Conservation (phyloP, 2,113 vertebrate species). For the Lophura nycthemera region DNA sequence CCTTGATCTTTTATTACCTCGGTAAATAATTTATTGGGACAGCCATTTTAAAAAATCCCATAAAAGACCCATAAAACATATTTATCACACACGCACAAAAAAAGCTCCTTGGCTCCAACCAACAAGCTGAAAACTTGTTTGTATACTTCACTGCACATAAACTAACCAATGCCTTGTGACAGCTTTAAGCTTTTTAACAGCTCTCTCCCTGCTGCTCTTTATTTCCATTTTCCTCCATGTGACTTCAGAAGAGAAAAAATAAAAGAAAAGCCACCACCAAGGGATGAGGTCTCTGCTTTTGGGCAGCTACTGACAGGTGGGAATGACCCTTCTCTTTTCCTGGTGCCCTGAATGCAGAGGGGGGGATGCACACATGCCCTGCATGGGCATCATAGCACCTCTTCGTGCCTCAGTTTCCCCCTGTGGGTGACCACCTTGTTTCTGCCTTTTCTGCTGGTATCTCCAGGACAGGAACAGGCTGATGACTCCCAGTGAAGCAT, state of each 20-base stretch:
- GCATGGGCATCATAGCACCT: background rate
- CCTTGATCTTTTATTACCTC: conserved; percentile 68
- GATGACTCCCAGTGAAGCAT: background rate
- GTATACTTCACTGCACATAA: conserved; percentile 68
- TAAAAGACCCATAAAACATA: conserved; percentile 73
- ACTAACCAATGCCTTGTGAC: conserved; percentile 57
- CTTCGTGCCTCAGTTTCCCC: background rate
- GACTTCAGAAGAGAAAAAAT: conserved; percentile 10
- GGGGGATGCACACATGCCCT: accelerated
- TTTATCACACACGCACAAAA: conserved; percentile 49
- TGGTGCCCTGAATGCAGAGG: background rate
- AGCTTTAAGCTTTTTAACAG: conserved; percentile 69
- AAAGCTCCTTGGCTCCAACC: background rate
- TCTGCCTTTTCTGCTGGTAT: background rate
- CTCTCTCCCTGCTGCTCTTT: conserved; percentile 48
- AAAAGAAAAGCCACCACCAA: background rate
- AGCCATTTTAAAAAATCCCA: conserved; percentile 54
- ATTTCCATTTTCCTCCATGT: conserved; percentile 31
- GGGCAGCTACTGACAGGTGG: background rate
- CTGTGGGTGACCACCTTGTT: background rate
- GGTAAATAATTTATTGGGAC: conserved; percentile 72
- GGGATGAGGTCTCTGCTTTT: background rate
- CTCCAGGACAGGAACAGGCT: background rate
- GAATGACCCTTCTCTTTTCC: background rate
- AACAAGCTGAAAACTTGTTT: conserved; percentile 67